These are phyloP conservation scores for Protaetia brevitarsis DNA, from an alignment of 1,140 invertebrate genomes.

Conservation along the genomic window DNA sequence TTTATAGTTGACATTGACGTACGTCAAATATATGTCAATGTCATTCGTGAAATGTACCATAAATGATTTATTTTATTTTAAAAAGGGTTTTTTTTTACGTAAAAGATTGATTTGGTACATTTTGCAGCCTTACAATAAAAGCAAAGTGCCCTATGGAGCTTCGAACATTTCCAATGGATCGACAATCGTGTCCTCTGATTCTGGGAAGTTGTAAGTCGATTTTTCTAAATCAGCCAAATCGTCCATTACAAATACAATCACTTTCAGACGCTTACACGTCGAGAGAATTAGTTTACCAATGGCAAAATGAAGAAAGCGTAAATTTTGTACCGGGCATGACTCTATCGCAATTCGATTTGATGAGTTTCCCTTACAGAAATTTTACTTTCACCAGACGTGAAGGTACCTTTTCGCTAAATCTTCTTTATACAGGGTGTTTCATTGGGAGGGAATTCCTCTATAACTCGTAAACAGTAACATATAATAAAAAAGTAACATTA, in stretches of 20 bases:
- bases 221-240: background rate
- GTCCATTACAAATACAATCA: background rate
- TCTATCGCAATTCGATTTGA: conserved; percentile 87
- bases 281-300: conserved; percentile 84
- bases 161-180: conserved; percentile 95
- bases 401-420: conserved; percentile 49
- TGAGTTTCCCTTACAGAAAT: conserved; percentile 78
- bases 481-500: too few species aligned
- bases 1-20: too few species aligned
- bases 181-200: conserved; percentile 86
- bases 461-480: too few species aligned
- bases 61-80: too few species aligned
- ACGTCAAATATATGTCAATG: too few species aligned
- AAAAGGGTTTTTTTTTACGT: too few species aligned
- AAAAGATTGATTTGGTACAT: too few species aligned
- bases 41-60: too few species aligned
- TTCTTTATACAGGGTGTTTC: background rate
- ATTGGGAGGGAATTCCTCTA: too few species aligned
- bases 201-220: conserved; percentile 86
- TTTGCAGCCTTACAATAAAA: conserved; percentile 88
- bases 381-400: conserved; percentile 73
- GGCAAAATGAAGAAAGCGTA: conserved; percentile 79
- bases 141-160: conserved; percentile 97
- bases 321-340: conserved; percentile 87
- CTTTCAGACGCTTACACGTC: conserved; percentile 86